Percentiles rank a stretch among this genome's conserved stretches.
These are phyloP conservation scores for Engraulis encrasicolus DNA, from an alignment of 2,113 vertebrate species.

Conservation along the genomic window DNA sequence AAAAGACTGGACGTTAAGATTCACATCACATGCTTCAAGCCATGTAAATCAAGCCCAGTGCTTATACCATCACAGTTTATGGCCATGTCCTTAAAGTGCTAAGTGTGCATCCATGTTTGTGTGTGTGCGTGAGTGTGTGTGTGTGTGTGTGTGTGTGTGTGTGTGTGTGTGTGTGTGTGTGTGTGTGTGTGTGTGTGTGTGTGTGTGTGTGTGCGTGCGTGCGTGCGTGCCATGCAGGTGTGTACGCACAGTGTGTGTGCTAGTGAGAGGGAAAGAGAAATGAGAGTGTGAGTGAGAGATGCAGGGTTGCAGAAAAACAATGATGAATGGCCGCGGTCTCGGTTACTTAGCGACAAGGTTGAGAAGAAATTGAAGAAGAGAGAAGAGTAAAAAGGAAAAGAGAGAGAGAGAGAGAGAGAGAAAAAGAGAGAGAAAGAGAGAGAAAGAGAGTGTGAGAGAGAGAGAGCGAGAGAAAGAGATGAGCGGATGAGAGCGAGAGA, in stretches of 20 bases:
- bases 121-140: too few relatives aligned
- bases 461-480: too few relatives aligned
- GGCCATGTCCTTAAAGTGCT: too few relatives aligned
- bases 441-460: too few relatives aligned
- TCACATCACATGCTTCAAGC: background rate
- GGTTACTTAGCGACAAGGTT: constrained; percentile 1
- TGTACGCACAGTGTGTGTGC: background rate
- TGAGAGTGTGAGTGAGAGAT: background rate
- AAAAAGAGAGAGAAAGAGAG: too few relatives aligned
- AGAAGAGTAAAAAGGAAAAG: too few relatives aligned
- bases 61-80: background rate
- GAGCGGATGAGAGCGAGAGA: background rate
- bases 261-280: background rate
- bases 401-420: too few relatives aligned
- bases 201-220: background rate
- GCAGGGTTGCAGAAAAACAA: background rate
- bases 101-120: too few relatives aligned
- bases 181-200: constrained; percentile 32
- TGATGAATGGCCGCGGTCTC: background rate
- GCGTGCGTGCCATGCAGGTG: constrained; percentile 9
- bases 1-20: background rate
- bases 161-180: constrained; percentile 30
- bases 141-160: constrained; percentile 5
- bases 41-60: background rate
- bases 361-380: too few relatives aligned